Percentiles rank a stretch among this genome's conserved stretches.
These are phyloP conservation scores for Delphinapterus leucas DNA, from an alignment of 2,113 vertebrate genomes.

Conservation along the genomic window DNA sequence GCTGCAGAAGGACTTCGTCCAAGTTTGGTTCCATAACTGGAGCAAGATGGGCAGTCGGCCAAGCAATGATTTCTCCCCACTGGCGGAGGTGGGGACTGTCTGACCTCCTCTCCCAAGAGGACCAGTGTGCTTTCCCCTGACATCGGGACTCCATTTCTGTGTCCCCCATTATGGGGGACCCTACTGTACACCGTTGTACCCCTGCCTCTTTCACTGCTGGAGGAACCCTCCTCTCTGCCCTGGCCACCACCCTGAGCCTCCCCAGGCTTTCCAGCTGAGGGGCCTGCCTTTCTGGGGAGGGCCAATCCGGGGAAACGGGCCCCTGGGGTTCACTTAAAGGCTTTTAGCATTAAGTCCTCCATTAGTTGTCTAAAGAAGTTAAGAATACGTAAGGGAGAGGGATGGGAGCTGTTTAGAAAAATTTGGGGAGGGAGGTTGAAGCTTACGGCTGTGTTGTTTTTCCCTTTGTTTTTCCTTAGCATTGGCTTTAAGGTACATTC, in stretches of 20 bases:
- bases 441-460: conserved; percentile 1
- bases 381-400: neutral
- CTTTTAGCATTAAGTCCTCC: neutral
- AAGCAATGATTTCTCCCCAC: neutral
- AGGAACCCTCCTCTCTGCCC: neutral
- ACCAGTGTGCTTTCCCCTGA: neutral
- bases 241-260: neutral
- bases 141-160: neutral
- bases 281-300: neutral
- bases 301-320: neutral
- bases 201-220: conserved; percentile 25
- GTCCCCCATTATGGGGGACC: neutral
- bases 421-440: neutral
- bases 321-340: neutral
- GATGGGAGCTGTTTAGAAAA: neutral
- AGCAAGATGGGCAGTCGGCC: conserved; percentile 54
- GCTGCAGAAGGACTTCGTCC: conserved; percentile 69
- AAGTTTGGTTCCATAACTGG: conserved; percentile 71
- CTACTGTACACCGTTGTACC: neutral
- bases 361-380: neutral
- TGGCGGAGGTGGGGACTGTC: neutral
- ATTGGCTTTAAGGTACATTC: conserved; percentile 1
- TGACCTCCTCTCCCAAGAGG: neutral
- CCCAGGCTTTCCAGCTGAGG: conserved; percentile 58
- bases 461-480: neutral